Percentiles rank a stretch among this genome's conserved stretches.
Evolutionary conservation across 2,888 invertebrate genomes (phyloP).

Genomic region (Drosophila greeni): DNA sequence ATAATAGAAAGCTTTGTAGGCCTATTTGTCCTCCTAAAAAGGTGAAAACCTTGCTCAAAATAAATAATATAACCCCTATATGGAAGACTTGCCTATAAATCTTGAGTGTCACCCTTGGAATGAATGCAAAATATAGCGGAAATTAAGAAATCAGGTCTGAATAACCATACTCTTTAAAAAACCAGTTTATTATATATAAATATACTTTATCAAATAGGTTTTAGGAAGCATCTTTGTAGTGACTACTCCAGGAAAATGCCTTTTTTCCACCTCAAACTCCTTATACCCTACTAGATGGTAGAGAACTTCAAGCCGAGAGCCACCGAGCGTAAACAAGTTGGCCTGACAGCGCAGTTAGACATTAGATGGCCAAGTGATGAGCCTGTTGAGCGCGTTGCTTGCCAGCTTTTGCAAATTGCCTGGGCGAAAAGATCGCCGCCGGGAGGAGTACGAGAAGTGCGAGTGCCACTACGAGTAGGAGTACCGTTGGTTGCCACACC

Average conservation of each 20-base stretch:
- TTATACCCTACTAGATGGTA: slow-evolving; percentile 15
- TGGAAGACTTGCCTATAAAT: background rate
- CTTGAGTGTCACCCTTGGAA: background rate
- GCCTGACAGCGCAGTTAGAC: slow-evolving; percentile 70
- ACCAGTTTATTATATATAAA: background rate
- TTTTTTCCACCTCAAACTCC: background rate
- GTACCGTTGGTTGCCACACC: slow-evolving; percentile 71
- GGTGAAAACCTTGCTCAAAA: background rate
- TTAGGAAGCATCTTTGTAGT: background rate
- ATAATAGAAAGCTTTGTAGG: background rate
- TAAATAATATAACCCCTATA: background rate
- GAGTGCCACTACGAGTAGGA: slow-evolving; percentile 5
- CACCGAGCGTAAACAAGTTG: slow-evolving; percentile 64
- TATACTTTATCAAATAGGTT: background rate
- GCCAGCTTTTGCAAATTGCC: slow-evolving; percentile 59
- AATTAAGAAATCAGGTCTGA: background rate
- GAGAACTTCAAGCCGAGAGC: slow-evolving; percentile 11
- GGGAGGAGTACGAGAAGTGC: slow-evolving; percentile 24
- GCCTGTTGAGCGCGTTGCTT: slow-evolving; percentile 49
- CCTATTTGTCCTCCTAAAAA: background rate
- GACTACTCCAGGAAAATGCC: background rate
- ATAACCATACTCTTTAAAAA: background rate
- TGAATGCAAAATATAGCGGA: background rate
- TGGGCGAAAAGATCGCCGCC: slow-evolving; percentile 54
- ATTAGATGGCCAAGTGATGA: slow-evolving; percentile 70